Base-by-base conservation (phyloP, 2,113 vertebrate genomes). In the Ploceus nigricollis region DNA sequence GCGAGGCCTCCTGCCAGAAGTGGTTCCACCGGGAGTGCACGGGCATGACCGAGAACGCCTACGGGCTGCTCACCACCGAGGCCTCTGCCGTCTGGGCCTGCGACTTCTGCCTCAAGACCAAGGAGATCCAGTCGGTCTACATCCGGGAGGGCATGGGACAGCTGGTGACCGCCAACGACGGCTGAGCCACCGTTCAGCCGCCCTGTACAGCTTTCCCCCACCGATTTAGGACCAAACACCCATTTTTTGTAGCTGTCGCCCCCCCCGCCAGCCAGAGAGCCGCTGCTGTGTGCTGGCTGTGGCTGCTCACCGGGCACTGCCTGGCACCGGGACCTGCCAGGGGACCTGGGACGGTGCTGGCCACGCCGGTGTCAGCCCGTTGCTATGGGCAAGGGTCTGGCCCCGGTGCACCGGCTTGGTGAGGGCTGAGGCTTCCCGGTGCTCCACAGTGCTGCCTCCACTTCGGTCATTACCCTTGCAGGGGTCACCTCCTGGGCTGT, bases 11-110 rank as follows among this genome's bases (percentile, higher is more conserved):
- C 1, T 99, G 99, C 96, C 99, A 99, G 88, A 99, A 99, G 92
- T 99, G 99, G 99, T 99, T 99, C 96, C 99, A 99, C 96, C 98
- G 99, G 2, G 99, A 99, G 90, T 99, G 99, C 97, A 99, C 99
- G 0, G 99, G 99, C 42, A 99, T 99, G 98, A 99, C 99, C 0
- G 99, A 99, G 97, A 99, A 99, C 0, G 99, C 99, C 27, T 99
- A 99, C 0, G 99, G 99, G 85, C 97, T 99, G 94, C 98, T 99
- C 93, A 99, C 99, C 95, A 98, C 99, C 0, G 99, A 99, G 97
- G 99, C 98, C 25, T 98, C 99, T 0, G 99, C 99, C 0, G 99
- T 99, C 44, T 99, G 99, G 99, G 99, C 99, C 96, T 99, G 99
- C 2, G 99, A 99, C 82, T 99, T 99, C 97, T 99, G 99, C 97